Conservation (phyloP, 2,113 vertebrate species). For the Poeciliopsis occidentalis region DNA sequence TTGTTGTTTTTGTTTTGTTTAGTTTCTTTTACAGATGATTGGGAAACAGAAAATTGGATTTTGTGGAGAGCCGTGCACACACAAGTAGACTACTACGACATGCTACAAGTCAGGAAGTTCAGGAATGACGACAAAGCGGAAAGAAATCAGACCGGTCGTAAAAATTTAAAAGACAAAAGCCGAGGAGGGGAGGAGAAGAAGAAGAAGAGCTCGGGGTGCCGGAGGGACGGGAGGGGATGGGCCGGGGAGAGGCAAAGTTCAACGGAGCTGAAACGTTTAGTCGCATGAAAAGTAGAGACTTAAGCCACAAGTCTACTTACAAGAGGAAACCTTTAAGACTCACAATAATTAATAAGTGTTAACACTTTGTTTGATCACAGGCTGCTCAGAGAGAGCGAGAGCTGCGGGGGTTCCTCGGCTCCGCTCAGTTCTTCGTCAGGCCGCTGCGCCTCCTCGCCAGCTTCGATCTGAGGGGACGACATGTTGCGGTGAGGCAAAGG, state of each 20-base stretch:
- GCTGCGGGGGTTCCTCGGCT: slow-evolving; percentile 46
- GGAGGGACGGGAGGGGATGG: slow-evolving; percentile 40
- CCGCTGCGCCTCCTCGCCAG: slow-evolving; percentile 90
- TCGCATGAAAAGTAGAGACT: slow-evolving; percentile 78
- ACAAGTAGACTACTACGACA: slow-evolving; percentile 89
- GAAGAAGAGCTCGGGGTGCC: slow-evolving; percentile 43
- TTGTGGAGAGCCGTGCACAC: slow-evolving; percentile 84
- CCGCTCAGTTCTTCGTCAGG: slow-evolving; percentile 82
- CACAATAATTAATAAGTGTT: slow-evolving; percentile 91
- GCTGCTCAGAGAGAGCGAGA: slow-evolving; percentile 71
- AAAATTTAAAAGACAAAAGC: slow-evolving; percentile 71
- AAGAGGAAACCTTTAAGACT: slow-evolving; percentile 91
- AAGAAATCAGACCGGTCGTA: slow-evolving; percentile 60
- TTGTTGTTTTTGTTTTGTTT: slow-evolving; percentile 33
- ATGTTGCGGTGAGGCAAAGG: neutral
- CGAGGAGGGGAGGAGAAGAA: slow-evolving; percentile 48
- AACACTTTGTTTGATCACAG: slow-evolving; percentile 84
- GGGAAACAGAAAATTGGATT: slow-evolving; percentile 71
- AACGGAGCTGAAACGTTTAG: slow-evolving; percentile 75
- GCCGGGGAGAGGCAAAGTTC: slow-evolving; percentile 39
- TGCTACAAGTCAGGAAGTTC: slow-evolving; percentile 87
- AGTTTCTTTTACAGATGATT: slow-evolving; percentile 80
- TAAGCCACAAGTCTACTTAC: slow-evolving; percentile 94
- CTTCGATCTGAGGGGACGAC: slow-evolving; percentile 85
- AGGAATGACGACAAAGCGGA: slow-evolving; percentile 73